Evolutionary conservation across 2,797 vertebrate genomes (phyloP), one percentile per base, ranked within the genome.

Genomic region (Microcaecilia unicolor): DNA sequence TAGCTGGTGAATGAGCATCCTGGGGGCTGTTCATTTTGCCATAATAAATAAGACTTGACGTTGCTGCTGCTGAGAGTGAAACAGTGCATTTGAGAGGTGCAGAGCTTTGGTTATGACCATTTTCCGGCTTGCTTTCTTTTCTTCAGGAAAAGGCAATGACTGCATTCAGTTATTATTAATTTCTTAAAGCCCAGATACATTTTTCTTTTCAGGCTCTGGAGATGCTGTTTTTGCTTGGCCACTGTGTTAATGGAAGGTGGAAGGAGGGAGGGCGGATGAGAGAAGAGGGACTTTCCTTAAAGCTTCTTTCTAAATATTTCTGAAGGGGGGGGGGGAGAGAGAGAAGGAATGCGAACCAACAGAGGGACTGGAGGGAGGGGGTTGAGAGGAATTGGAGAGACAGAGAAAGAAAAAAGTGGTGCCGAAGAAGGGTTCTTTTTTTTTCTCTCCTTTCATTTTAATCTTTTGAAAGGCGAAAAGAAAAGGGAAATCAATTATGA

Each of bases 401-500:
- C 30, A 42, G 28, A 16, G 10, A 25, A 25, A n/a, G 31, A 25
- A 63, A 72, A 61, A 80, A 81, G 70, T 57, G 64, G 70, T 73
- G 76, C 78, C 77, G 77, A 80, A 84, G 82, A 80, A 75, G 74
- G 74, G 74, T 50, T 74, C 67, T 79, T 66, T 78, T 79, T 76
- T 73, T 71, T 77, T 76, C 74, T 67, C 61, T 74, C 74, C 54
- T 72, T 70, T 75, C 69, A 72, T 55, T n/a, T 78, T 75, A 72
- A 78, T 75, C 78, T 81, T 80, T 84, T 85, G 76, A 86, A 87
- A 86, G 86, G 84, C 76, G n/a, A n/a, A n/a, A 72, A 80, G 84
- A 76, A 84, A 89, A 84, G 76, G 75, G 74, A 93, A 97, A 97
- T 97, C 92, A 98, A 97, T 97, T 97, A 95, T 84, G 79, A 87